Evolutionary conservation across 2,113 vertebrate species (phyloP).

Genomic region (Lasiurus borealis): DNA sequence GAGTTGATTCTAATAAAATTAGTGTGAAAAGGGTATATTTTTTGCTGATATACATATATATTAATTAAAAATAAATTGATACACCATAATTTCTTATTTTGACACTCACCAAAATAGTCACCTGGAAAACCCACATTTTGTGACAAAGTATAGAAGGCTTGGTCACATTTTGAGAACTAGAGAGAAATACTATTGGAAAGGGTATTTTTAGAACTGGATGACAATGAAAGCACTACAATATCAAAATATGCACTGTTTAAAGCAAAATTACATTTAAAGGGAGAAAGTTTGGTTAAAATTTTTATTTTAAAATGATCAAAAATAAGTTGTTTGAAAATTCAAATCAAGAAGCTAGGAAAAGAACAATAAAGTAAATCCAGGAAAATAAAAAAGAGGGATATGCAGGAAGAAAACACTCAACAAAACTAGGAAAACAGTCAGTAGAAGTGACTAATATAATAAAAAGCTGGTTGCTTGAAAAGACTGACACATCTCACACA

Average conservation of each 20-base stretch:
- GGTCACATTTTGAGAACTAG: constrained; percentile 99
- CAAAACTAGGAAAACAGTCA: not conserved
- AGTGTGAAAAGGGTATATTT: not conserved
- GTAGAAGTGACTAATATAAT: not conserved
- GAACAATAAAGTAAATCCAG: not conserved
- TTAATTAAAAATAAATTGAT: constrained; percentile 99
- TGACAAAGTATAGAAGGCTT: constrained; percentile 99
- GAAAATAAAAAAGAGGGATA: not conserved
- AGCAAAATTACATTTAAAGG: constrained; percentile 21
- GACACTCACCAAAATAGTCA: constrained; percentile 99
- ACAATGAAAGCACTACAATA: constrained; percentile 20
- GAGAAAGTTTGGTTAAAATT: not conserved
- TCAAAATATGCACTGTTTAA: constrained; percentile 22
- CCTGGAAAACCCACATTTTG: constrained; percentile 99
- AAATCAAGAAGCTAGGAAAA: constrained; percentile 10
- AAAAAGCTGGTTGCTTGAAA: not conserved
- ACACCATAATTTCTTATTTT: constrained; percentile 99
- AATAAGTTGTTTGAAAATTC: constrained; percentile 44
- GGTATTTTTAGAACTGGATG: constrained; percentile 10
- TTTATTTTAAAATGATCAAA: constrained; percentile 60
- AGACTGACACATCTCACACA: not conserved
- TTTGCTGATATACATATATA: constrained; percentile 94
- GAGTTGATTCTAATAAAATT: constrained; percentile 50
- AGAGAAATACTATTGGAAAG: constrained; percentile 97
- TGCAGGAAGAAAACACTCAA: constrained; percentile 39